Evolutionary conservation across 2,113 vertebrate genomes (phyloP).

Genomic region (Macrotis lagotis): DNA sequence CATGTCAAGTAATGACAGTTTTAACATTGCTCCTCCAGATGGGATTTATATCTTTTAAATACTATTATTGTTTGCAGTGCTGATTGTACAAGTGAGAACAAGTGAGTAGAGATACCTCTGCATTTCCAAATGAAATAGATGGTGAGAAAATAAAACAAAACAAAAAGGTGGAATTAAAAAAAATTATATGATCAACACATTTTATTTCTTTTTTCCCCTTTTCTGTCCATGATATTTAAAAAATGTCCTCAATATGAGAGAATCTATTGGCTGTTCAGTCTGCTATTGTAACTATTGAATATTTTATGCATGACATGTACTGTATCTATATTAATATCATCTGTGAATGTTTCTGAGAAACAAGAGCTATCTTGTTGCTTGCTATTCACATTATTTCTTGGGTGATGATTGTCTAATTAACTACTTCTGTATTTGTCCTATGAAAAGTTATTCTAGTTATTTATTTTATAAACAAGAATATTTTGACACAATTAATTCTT

Average conservation of each 20-base stretch:
- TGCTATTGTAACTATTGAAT: conserved; percentile 18
- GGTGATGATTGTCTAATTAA: conserved; percentile 36
- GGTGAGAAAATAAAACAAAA: conserved; percentile 16
- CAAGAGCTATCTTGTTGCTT: not conserved
- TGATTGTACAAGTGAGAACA: conserved; percentile 33
- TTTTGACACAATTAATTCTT: conserved; percentile 16
- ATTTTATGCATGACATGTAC: conserved; percentile 28
- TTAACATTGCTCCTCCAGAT: not conserved
- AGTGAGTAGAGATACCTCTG: conserved; percentile 6
- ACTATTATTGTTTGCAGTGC: conserved; percentile 14
- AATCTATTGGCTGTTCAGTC: not conserved
- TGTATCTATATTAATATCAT: conserved; percentile 26
- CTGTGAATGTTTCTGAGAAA: conserved; percentile 34
- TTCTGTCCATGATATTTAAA: conserved; percentile 45
- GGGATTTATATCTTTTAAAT: not conserved
- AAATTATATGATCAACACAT: not conserved
- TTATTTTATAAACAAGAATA: conserved; percentile 49
- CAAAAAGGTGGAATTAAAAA: not conserved
- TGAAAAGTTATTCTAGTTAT: conserved; percentile 43
- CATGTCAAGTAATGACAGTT: conserved; percentile 18
- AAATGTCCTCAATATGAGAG: not conserved
- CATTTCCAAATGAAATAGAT: conserved; percentile 36
- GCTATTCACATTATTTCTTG: not conserved
- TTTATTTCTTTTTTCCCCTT: not conserved
- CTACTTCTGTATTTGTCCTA: conserved; percentile 14